Percentiles rank a stretch among this genome's conserved stretches.
Evolutionary conservation across 2,888 invertebrate genomes (phyloP).

Genomic region (Polydrusus tereticollis): DNA sequence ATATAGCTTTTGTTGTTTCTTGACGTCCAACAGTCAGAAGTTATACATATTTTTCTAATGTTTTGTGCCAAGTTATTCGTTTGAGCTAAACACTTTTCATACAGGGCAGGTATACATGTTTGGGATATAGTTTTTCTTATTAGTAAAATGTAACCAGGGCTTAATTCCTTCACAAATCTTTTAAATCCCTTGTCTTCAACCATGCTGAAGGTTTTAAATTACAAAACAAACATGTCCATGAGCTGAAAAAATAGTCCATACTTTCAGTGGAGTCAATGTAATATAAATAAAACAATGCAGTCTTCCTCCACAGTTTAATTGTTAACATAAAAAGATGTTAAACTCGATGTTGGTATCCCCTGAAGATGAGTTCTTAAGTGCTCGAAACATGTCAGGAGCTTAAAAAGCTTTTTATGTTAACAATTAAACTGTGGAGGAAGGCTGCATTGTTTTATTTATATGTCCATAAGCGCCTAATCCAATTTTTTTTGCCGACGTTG

Average conservation of each 20-base stretch:
- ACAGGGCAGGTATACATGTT: conserved; percentile 1
- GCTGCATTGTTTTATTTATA: no score
- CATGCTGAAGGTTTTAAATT: neutral
- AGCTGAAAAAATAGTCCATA: no score
- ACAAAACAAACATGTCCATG: neutral
- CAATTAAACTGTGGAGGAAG: no score
- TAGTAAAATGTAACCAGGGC: neutral
- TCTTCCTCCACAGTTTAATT: no score
- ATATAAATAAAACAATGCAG: no score
- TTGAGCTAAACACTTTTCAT: neutral
- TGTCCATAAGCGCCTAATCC: neutral
- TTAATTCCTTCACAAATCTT: neutral
- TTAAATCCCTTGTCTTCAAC: conserved; percentile 32
- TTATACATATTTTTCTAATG: neutral
- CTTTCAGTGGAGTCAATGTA: no score
- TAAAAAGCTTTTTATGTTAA: no score
- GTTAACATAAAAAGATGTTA: no score
- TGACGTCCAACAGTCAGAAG: conserved; percentile 14
- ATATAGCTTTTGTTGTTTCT: conserved; percentile 15
- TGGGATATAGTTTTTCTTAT: neutral
- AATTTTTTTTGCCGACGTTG: neutral
- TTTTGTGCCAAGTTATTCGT: neutral
- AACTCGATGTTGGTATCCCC: no score
- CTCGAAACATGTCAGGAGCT: no score
- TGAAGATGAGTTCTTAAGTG: no score